Evolutionary conservation across 2,113 vertebrate species (phyloP).

Genomic region (Corynorhinus townsendii): DNA sequence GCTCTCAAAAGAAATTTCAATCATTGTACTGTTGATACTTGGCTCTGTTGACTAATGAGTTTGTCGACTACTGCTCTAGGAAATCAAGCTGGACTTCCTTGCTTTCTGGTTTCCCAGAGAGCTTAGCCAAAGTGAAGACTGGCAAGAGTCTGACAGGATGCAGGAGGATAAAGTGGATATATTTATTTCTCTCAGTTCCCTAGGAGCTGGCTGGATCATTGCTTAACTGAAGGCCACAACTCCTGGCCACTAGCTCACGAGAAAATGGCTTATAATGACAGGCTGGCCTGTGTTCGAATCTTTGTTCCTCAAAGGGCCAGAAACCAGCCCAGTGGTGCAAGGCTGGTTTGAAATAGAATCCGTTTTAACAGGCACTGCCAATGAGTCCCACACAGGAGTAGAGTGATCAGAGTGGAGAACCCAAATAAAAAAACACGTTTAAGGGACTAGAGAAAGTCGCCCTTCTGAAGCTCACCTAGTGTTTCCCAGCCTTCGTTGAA

Average conservation of each 20-base stretch:
- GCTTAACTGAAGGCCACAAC: neutral
- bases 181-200: neutral
- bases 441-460: neutral
- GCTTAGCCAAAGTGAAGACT: neutral
- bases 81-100: neutral
- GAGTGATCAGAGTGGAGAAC: neutral
- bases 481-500: neutral
- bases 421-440: neutral
- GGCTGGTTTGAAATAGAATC: neutral
- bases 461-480: neutral
- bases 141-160: neutral
- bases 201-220: neutral
- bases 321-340: neutral
- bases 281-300: neutral
- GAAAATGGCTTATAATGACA: neutral
- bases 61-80: too few species aligned
- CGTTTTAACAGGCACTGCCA: neutral
- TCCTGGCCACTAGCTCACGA: neutral
- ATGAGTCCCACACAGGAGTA: neutral
- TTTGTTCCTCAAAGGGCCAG: neutral
- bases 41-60: too few species aligned
- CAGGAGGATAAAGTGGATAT: neutral
- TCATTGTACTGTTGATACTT: too few species aligned
- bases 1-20: too few species aligned
- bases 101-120: neutral